Base-by-base conservation (phyloP, 2,797 vertebrate genomes). In the Coregonus ussuriensis region DNA sequence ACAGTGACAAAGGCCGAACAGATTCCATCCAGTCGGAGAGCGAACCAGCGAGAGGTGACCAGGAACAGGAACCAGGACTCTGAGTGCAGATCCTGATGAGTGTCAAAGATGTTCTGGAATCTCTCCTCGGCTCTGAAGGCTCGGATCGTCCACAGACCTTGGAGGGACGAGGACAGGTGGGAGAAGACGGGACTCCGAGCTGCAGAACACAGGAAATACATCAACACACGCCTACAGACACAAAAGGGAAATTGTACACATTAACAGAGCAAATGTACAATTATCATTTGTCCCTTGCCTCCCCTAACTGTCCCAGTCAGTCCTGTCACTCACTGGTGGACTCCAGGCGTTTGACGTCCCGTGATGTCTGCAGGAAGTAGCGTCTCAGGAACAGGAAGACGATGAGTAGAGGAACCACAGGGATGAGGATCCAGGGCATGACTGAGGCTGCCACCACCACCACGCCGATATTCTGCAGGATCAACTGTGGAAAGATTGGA, bases 41-140 rank as follows among this genome's bases (percentile, higher is more conserved):
- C 97, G 6, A 99, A 95, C 97, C 97, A 99, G 21, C 97, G 96
- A 14, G 97, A 98, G 0, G 97, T 99, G 0, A 96, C 95, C 91
- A 99, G 82, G 90, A 98, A 98, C 76, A 99, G 91, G 91, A 97
- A 99, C 96, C 96, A 99, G 78, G 97, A 94, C 89, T 96, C 97
- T 99, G 97, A 96, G 85, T 99, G 97, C 67, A 97, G 93, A 89
- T 99, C 96, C 90, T 98, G 97, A 87, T 96, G 94, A 2, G 94
- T 92, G 78, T 99, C 98, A 76, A 99, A 99, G 70, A 95, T 85
- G 71, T 95, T 92, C 88, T 98, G 97, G 87, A 97, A 98, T 74
- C 93, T 93, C 82, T 95, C 89, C 86, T 98, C 96, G 16, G 94
- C 95, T 90, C 88, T 96, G 84, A 96, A 96, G 7, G 97, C 97